Base-by-base conservation (phyloP, 2,797 vertebrate species). In the Xyrichtys novacula region DNA sequence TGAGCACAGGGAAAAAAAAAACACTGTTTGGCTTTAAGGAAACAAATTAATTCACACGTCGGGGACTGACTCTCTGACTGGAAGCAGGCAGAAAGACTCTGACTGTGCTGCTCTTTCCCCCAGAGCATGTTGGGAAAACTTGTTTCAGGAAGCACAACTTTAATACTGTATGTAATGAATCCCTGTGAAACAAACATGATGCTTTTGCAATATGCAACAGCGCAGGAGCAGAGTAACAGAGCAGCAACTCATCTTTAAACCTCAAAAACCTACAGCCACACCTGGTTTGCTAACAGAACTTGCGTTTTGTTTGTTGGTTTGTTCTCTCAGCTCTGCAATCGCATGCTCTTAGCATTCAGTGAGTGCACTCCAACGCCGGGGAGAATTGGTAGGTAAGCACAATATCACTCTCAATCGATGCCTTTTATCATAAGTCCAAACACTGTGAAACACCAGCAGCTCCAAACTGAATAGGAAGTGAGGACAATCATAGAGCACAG, bases 11-110 rank as follows among this genome's bases (percentile, higher is more conserved):
- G 80, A 57, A 76, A 80, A 88, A 57, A 76, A 80, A 88, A 88
- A 88, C 85, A 83, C 74, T 76, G 71, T 81, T 86, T 62, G 44
- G 83, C 81, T 89, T 88, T 83, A 82, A 46, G 86, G 88, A 91
- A 90, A 92, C 84, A 90, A 92, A 92, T 92, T 81, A 92, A 90
- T 92, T 90, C 88, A 84, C 46, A 43, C 90, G 84, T 89, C 68
- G 83, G 43, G 81, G 85, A 87, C 90, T 88, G 88, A 79, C 82
- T 80, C 76, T 68, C 64, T 78, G 84, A 85, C 84, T 82, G 73
- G 63, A 77, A 90, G 78, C 69, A 7, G 56, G 79, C 78, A 78
- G 68, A 85, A 76, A 70, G 77, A 76, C 72, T 86, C 76, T 84
- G 87, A 91, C 85, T 84, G 80, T 17, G 85, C 65, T 31, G 74